These are phyloP conservation scores for Monochamus saltuarius DNA, from an alignment of 1,140 invertebrate species.

Conservation along the genomic window DNA sequence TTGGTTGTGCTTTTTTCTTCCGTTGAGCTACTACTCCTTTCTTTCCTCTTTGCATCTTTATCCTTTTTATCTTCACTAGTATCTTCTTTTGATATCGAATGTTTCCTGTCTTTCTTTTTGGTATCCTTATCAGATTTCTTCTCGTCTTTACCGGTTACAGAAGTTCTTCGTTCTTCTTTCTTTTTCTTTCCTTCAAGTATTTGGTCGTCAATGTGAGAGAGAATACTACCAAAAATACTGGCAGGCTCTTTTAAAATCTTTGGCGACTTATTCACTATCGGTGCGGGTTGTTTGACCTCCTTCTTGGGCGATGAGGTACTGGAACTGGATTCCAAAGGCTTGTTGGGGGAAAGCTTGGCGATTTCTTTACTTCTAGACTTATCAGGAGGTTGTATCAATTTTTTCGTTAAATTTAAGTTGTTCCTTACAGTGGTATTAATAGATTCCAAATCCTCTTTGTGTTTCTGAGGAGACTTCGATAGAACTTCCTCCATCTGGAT, in stretches of 20 bases:
- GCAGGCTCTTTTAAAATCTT: conserved; percentile 35
- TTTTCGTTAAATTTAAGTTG: conserved; percentile 21
- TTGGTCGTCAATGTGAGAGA: conserved; percentile 36
- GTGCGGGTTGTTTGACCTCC: background rate
- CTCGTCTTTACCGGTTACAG: conserved; percentile 9
- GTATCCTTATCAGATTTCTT: conserved; percentile 13
- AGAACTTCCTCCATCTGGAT: conserved; percentile 24
- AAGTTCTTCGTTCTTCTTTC: conserved; percentile 26
- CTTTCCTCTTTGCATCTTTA: conserved; percentile 20
- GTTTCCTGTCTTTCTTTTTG: conserved; percentile 8
- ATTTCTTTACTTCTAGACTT: background rate
- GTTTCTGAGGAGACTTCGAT: conserved; percentile 17
- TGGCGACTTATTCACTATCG: conserved; percentile 3
- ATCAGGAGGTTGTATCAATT: conserved; percentile 1
- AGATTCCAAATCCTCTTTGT: background rate
- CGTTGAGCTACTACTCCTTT: conserved; percentile 20
- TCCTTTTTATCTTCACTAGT: conserved; percentile 17
- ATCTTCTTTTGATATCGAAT: conserved; percentile 19
- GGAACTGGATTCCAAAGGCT: background rate
- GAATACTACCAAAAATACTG: conserved; percentile 37
- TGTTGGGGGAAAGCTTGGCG: background rate
- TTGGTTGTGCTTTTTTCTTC: conserved; percentile 34
- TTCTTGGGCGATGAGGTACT: conserved; percentile 2
- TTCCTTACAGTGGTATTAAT: conserved; percentile 31
- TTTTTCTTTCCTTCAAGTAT: conserved; percentile 24